Base-by-base conservation (phyloP, 2,113 vertebrate genomes). In the Stigmatopora argus region DNA sequence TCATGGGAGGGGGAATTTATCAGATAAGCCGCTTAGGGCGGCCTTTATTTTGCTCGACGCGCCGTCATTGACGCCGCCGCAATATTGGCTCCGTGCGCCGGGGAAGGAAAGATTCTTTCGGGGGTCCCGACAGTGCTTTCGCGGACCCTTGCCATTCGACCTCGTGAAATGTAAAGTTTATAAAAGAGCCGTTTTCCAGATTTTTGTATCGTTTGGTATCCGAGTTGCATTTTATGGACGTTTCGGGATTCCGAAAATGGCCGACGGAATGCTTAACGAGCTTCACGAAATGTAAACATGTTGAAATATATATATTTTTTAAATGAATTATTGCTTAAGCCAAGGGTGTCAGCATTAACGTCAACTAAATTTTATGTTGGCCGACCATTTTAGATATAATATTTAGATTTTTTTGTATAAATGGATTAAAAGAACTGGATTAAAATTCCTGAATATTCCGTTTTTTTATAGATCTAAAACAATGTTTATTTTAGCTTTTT, bases 21-120 rank as follows among this genome's bases (percentile, higher is more conserved):
- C 81, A 80, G 79, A 83, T 87, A 83, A 87, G 81, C 85, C 67
- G 81, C 85, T 85, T 85, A 85, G 53, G 70, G 80, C 73, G 67
- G 65, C 62, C 71, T 78, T 84, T 82, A 79, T 79, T 83, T 79
- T 67, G 13, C 75, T 72, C 80, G 53, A n/a, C 74, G 76, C 83
- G 61, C 3, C 26, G 26, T 31, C 26, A 3, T 31, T 31, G 26
- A 31, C 3, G 26, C 65, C 47, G 69, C 53, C 56, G 80, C 75
- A 82, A 72, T 78, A 77, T 83, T 79, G 14, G 59, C 65, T 66
- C 74, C 72, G 66, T 72, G 73, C 81, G 77, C 51, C 71, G 18
- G 47, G 51, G 66, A 46, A 23, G 31, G 65, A 47, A 23, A 58
- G 41, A 47, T 70, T 79, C 71, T 68, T 49, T 0, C 31, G 75